Evolutionary conservation across 2,888 invertebrate genomes (phyloP), one percentile per base, ranked within the genome.

Genomic region (Dryobotodes eremita): DNA sequence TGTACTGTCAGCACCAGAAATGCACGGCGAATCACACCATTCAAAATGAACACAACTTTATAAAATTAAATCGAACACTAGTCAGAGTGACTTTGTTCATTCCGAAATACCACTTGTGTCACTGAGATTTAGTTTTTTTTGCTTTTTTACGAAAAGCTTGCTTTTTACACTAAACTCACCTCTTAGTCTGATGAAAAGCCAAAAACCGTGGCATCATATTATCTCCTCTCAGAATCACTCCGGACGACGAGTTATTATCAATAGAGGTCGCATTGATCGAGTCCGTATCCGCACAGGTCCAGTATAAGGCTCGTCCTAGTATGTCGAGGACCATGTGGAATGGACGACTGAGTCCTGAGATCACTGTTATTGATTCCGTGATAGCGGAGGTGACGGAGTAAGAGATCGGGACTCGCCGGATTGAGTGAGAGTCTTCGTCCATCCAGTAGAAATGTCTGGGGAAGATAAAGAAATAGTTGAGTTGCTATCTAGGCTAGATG

Each of bases 281-380:
- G 92, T 99, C 98, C 15, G 98, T 98, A 83, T 97, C 97, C 0
- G 98, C 97, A 90, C 99, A 99, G 0, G 99, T 98, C 99, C 99
- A 99, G 95, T 99, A 99, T 0, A 99, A 93, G 2, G 98, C 95
- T 26, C 99, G 97, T 0, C 99, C 98, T 55, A 98, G 97, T 0
- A 98, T 98, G 94, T 99, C 99, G 13, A 99, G 96, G 0, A 98
- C 99, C 89, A 99, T 97, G 93, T 99, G 99, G 91, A 98, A 98
- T 0, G 99, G 98, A 79, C 98, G 97, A 0, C 96, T 93, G 4
- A 98, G 97, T 5, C 97, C 97, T 7, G 97, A 95, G 0, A 98
- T 96, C 0, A 98, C 96, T 0, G 96, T 93, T 0, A 97, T 92
- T 5, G 97, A 90, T 82, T 95, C 96, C 0, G 92, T 88, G 11